These are phyloP conservation scores for Heliothis virescens DNA, from an alignment of 1,140 invertebrate species.

Conservation along the genomic window DNA sequence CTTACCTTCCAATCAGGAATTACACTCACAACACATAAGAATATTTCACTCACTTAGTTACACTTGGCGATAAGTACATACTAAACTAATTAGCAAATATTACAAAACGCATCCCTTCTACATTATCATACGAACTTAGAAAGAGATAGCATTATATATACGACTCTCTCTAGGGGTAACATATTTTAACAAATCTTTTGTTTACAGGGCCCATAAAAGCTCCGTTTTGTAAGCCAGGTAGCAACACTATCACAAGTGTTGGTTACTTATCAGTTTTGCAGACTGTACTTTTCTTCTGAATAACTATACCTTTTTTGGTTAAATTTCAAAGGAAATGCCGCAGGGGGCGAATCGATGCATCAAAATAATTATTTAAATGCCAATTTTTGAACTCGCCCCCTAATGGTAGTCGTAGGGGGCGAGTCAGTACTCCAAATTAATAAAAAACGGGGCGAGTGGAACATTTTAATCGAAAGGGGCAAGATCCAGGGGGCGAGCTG, in stretches of 20 bases:
- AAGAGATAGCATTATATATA: conserved; percentile 10
- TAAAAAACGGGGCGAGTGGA: no score
- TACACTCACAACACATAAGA: background rate
- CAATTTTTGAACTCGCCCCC: background rate
- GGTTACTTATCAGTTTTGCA: no score
- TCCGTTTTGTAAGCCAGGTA: background rate
- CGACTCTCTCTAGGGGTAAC: conserved; percentile 12
- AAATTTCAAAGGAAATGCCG: background rate
- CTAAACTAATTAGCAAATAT: conserved; percentile 10
- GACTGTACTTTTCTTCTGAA: background rate
- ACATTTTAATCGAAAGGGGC: no score
- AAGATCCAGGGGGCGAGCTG: no score
- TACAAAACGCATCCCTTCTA: conserved; percentile 4
- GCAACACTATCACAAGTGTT: no score
- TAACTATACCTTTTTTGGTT: background rate
- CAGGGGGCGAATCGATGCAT: conserved; percentile 9
- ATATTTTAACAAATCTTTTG: conserved; percentile 17
- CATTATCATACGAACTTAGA: conserved; percentile 4
- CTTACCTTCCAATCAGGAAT: background rate
- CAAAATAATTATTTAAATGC: conserved; percentile 14
- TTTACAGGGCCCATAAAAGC: background rate
- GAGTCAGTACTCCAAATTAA: background rate
- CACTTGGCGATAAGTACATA: conserved; percentile 1
- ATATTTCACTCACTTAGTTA: background rate
- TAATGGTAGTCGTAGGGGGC: background rate